Evolutionary conservation across 2,113 vertebrate genomes (phyloP).

Genomic region (Neotoma lepida): DNA sequence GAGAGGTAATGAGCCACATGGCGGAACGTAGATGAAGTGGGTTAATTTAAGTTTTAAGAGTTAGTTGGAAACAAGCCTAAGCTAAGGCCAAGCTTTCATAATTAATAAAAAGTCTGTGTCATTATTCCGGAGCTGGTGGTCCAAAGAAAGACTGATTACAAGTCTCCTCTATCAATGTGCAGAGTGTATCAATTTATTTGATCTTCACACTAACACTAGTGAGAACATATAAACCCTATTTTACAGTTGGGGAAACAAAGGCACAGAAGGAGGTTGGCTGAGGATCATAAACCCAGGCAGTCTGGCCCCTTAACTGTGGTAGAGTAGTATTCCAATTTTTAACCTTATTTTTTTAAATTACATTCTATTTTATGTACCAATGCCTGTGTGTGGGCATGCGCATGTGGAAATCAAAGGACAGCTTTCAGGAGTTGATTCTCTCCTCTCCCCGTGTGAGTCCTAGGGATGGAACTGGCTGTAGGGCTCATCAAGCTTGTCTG

Average conservation of each 20-base stretch:
- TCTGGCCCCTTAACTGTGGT: too few species aligned
- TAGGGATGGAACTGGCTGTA: neutral
- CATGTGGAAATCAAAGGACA: neutral
- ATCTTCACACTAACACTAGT: neutral
- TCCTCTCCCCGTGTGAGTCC: neutral
- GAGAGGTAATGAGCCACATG: too few species aligned
- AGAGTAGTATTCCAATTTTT: neutral
- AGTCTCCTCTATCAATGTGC: neutral
- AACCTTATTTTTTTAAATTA: neutral
- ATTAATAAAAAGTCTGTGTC: too few species aligned
- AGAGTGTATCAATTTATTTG: neutral
- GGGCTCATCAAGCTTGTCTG: neutral
- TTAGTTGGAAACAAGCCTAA: too few species aligned
- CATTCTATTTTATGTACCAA: neutral
- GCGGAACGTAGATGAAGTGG: too few species aligned
- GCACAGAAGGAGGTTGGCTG: neutral
- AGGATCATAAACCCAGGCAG: too few species aligned
- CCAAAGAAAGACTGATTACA: too few species aligned
- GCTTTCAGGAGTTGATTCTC: neutral
- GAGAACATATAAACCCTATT: neutral
- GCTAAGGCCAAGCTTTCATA: too few species aligned
- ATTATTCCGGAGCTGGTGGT: too few species aligned
- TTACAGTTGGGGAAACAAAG: neutral
- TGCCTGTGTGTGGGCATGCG: neutral
- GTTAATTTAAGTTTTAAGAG: too few species aligned